Evolutionary conservation across 2,113 vertebrate genomes (phyloP), one percentile per base, ranked within the genome.

Genomic region (Alligator sinensis): DNA sequence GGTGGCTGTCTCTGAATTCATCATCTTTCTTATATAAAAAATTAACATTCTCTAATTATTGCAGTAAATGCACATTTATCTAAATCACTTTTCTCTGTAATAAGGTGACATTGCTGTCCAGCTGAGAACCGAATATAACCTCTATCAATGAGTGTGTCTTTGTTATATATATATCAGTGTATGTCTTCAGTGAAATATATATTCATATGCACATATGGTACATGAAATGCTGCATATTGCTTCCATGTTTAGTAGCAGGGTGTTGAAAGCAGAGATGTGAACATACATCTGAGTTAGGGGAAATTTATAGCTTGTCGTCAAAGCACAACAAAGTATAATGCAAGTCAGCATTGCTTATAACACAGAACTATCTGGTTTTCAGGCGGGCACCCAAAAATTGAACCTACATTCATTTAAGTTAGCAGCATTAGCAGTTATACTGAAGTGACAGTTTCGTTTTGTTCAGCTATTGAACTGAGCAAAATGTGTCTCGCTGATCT

Each of bases 401-500:
- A 59, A 63, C n/a, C 62, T 11, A 22, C 91, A 13, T 9, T 86
- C 27, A 76, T 13, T 70, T 82, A 77, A 19, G 30, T 72, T 89
- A 75, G 75, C 58, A 86, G 88, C 62, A 58, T 24, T 11, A 0
- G 0, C 16, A 38, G 68, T 80, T 80, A 34, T 1, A 28, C 16
- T 75, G 21, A 22, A 88, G 82, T 25, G 34, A 47, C 58, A 74
- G 7, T 55, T 17, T 55, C 68, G n/a, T 30, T 74, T 60, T 21
- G 57, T 34, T 30, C 16, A 57, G n/a, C 34, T 24, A 18, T 80
- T 55, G 60, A 38, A 61, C 70, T 21, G 62, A 93, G 55, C 24
- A 57, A 0, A 0, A 30, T 11, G 19, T 11, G 25, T 78, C 0
- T 1, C 38, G 54, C 72, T 75, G 24, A 64, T 83, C 47, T 60